phyloP scores from a whole-genome alignment of 92 coral and sea anemone species.

The Parazoanthus darwini region DNA sequence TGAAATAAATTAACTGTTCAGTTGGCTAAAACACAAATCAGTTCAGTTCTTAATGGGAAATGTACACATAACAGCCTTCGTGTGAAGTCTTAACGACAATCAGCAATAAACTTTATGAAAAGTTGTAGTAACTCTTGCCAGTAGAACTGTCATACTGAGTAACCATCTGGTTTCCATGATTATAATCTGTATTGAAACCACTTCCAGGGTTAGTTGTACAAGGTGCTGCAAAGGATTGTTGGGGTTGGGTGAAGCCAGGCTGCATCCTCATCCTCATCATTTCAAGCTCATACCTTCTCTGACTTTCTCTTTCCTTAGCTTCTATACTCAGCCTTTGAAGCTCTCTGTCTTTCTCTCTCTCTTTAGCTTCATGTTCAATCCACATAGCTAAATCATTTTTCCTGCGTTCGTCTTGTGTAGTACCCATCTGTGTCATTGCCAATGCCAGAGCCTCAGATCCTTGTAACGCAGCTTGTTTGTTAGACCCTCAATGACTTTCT shows the following conservation, averaged over 20 bases:
- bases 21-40: background rate
- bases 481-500: background rate
- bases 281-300: background rate
- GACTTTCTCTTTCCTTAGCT: conserved; percentile 5
- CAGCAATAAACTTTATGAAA: conserved; percentile 3
- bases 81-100: conserved; percentile 2
- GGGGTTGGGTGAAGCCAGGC: conserved; percentile 11
- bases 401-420: conserved; percentile 15
- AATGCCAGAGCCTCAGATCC: conserved; percentile 20
- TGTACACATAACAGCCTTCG: conserved; percentile 10
- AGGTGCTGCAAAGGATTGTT: conserved; percentile 12
- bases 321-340: conserved; percentile 12
- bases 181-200: conserved; percentile 11
- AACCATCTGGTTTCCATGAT: background rate
- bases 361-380: conserved; percentile 11
- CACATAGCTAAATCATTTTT: conserved; percentile 11
- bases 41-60: conserved; percentile 3
- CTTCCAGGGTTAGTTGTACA: conserved; percentile 7
- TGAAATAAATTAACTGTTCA: conserved; percentile 4
- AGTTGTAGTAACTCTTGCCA: conserved; percentile 3
- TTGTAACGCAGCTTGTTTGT: conserved; percentile 28
- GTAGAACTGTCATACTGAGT: conserved; percentile 10
- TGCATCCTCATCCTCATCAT: conserved; percentile 14
- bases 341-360: conserved; percentile 1
- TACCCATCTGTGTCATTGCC: conserved; percentile 25